Conservation (phyloP, 2,113 vertebrate species). For the Beaufortia kweichowensis region DNA sequence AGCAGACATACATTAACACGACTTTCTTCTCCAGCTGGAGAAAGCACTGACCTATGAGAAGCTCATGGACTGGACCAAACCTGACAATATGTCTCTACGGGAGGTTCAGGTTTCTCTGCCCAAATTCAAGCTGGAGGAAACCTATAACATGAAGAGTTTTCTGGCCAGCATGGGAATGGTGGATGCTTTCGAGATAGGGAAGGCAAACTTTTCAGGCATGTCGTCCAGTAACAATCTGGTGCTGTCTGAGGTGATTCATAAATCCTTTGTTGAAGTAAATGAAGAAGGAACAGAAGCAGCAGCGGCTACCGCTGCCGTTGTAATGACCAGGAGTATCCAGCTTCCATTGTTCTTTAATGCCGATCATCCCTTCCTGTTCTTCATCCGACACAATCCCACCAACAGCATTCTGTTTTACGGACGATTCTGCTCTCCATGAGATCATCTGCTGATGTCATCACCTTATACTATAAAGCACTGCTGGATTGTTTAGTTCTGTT, state of each 20-base stretch:
- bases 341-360: slow-evolving; percentile 71
- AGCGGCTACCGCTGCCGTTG: slow-evolving; percentile 73
- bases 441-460: neutral
- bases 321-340: slow-evolving; percentile 62
- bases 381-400: slow-evolving; percentile 81
- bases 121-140: slow-evolving; percentile 72
- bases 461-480: too few species aligned
- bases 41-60: slow-evolving; percentile 71
- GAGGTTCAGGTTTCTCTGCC: slow-evolving; percentile 72
- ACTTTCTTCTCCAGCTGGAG: slow-evolving; percentile 71
- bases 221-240: slow-evolving; percentile 73
- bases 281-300: slow-evolving; percentile 88
- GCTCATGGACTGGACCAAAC: slow-evolving; percentile 70
- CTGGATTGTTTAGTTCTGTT: too few species aligned
- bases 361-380: slow-evolving; percentile 90
- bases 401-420: slow-evolving; percentile 80
- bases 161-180: slow-evolving; percentile 74
- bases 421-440: slow-evolving; percentile 77
- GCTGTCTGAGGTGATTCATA: slow-evolving; percentile 84
- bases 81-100: slow-evolving; percentile 63
- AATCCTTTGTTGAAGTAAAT: slow-evolving; percentile 86
- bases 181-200: slow-evolving; percentile 63
- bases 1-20: neutral
- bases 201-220: slow-evolving; percentile 81
- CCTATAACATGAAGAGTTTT: slow-evolving; percentile 67